Evolutionary conservation across 30 jellyfish, hydroid and myxozoan genomes (phyloP), one percentile per base, ranked within the genome.

Genomic region (Pelagia noctiluca): DNA sequence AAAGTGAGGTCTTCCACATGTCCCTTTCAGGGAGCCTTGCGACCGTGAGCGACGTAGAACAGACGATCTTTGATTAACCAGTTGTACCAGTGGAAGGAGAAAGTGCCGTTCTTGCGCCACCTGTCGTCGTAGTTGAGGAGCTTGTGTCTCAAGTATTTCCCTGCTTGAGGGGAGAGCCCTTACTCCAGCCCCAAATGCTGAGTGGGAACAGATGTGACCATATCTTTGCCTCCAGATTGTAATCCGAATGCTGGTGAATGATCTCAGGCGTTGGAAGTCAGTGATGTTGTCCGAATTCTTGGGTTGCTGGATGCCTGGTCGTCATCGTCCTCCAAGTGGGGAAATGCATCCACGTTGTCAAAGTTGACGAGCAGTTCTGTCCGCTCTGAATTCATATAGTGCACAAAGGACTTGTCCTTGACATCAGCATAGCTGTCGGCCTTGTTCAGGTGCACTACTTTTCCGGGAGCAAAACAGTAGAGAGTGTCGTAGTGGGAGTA

Each of bases 191-290:
- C 19, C 82, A 65, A 31, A 21, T 70, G 11, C 35, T 36, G 36
- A 32, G 46, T 5, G 82, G 82, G 35, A 65, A 12, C 12, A 65
- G 35, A 31, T 65, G 78, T 11, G 78, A 54, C 78, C 78, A 65
- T 19, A 65, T 21, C 35, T 70, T 70, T 0, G 82, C 67, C 30
- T 70, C 82, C 34, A 70, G 35, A n/a, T 32, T 19, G 36, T 65
- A 67, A n/a, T 70, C 82, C 0, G 1, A 0, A 67, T 70, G 2
- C 12, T 29, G 16, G 68, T 66, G 16, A 66, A 23, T 25, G 36
- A 1, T 42, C 23, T 34, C 2, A 70, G 67, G 2, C 46, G 42
- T 0, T 42, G 1, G 38, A 70, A 21, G 0, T 22, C 21, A 1
- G 36, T 28, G 26, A 35, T 3, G 1, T 19, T 2, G 1, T 34